Percentiles rank a stretch among this genome's conserved stretches.
Evolutionary conservation across 2,797 vertebrate genomes (phyloP).

Genomic region (Lagorchestes hirsutus): DNA sequence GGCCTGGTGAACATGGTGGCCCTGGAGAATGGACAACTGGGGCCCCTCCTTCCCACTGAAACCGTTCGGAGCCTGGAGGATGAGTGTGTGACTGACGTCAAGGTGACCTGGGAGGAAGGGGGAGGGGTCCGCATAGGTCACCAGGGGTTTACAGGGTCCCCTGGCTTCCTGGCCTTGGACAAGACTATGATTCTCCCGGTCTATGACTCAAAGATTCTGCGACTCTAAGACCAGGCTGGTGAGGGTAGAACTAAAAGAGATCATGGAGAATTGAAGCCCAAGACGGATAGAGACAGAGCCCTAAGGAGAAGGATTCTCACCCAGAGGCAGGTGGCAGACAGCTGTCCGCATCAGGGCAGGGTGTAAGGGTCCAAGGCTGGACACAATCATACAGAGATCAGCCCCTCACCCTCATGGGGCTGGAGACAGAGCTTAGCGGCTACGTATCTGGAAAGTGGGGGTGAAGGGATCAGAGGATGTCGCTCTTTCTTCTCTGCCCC

Average conservation of each 20-base stretch:
- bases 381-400: neutral
- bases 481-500: neutral
- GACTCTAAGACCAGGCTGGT: neutral
- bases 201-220: neutral
- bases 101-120: slow-evolving; percentile 85
- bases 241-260: neutral
- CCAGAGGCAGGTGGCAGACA: neutral
- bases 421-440: neutral
- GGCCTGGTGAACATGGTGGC: slow-evolving; percentile 90
- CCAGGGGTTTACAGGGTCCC: neutral
- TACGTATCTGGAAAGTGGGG: neutral
- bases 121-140: neutral
- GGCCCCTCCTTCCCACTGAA: slow-evolving; percentile 89
- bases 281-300: neutral
- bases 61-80: slow-evolving; percentile 90
- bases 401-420: neutral
- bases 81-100: slow-evolving; percentile 91
- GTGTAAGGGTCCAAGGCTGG: neutral
- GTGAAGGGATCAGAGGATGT: neutral
- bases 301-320: neutral
- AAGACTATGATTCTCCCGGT: neutral
- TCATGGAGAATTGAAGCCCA: neutral
- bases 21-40: slow-evolving; percentile 88
- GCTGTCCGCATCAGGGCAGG: neutral
- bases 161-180: neutral